phyloP scores from a whole-genome alignment of 1,140 invertebrate genomes.

The Dysdera silvatica region DNA sequence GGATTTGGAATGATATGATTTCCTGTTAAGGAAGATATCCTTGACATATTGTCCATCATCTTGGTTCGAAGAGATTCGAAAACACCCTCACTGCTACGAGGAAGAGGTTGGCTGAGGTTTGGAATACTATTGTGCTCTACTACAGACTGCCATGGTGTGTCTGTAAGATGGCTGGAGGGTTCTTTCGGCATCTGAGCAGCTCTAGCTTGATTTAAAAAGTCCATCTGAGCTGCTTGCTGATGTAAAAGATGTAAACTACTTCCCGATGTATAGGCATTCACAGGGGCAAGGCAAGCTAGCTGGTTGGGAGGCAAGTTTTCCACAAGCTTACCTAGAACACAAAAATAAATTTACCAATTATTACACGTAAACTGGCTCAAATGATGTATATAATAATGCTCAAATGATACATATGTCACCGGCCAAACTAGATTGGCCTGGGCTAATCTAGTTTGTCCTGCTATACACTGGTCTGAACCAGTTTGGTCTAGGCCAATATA shows the following conservation, averaged over 20 bases:
- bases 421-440: too few species aligned
- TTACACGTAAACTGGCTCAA: too few species aligned
- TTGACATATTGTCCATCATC: slow-evolving; percentile 29
- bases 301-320: slow-evolving; percentile 8
- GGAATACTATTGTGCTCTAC: slow-evolving; percentile 18
- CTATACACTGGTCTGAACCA: too few species aligned
- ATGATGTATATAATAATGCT: too few species aligned
- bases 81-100: slow-evolving; percentile 15
- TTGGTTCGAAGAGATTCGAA: slow-evolving; percentile 25
- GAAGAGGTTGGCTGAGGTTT: slow-evolving; percentile 4
- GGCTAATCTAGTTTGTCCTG: too few species aligned
- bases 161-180: slow-evolving; percentile 13
- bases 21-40: slow-evolving; percentile 13
- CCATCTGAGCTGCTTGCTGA: slow-evolving; percentile 15
- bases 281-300: slow-evolving; percentile 4
- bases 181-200: slow-evolving; percentile 17
- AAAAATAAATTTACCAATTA: slow-evolving; percentile 18
- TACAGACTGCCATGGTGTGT: slow-evolving; percentile 9
- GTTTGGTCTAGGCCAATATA: too few species aligned
- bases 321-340: slow-evolving; percentile 25
- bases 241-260: slow-evolving; percentile 20
- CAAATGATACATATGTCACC: too few species aligned
- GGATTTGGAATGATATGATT: slow-evolving; percentile 25
- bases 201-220: slow-evolving; percentile 19
- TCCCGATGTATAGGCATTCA: slow-evolving; percentile 12